Evolutionary conservation across 2,888 invertebrate genomes (phyloP).

Genomic region (Nomada goodeniana): DNA sequence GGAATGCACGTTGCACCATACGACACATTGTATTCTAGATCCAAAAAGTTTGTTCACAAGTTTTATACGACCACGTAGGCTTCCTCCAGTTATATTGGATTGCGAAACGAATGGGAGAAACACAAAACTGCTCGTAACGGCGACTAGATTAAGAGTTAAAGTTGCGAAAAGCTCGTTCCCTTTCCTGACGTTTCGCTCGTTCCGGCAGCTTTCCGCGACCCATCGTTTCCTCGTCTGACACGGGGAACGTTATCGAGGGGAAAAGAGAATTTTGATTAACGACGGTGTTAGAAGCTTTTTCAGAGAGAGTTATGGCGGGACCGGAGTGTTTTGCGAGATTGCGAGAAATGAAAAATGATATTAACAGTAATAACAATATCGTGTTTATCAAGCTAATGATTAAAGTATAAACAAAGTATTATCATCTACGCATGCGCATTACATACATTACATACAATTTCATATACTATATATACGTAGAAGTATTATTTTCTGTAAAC

Average conservation of each 20-base stretch:
- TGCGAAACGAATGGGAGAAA: not conserved
- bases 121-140: conserved; percentile 7
- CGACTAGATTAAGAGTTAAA: conserved; percentile 34
- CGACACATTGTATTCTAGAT: not conserved
- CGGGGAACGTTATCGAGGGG: conserved; percentile 9
- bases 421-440: too few species aligned
- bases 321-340: not conserved
- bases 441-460: too few species aligned
- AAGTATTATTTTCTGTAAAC: too few species aligned
- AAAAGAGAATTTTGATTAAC: conserved; percentile 11
- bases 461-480: too few species aligned
- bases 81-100: conserved; percentile 17
- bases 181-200: not conserved
- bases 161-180: conserved; percentile 18
- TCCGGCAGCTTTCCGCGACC: conserved; percentile 6
- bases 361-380: not conserved
- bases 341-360: not conserved
- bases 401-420: too few species aligned
- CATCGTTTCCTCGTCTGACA: conserved; percentile 21
- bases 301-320: not conserved
- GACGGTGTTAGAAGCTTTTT: too few species aligned
- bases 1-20: not conserved
- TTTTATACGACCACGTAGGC: conserved; percentile 3
- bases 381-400: too few species aligned
- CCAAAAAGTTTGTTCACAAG: conserved; percentile 24